Base-by-base conservation (phyloP, 2,888 invertebrate genomes). In the Glomeris marginata region DNA sequence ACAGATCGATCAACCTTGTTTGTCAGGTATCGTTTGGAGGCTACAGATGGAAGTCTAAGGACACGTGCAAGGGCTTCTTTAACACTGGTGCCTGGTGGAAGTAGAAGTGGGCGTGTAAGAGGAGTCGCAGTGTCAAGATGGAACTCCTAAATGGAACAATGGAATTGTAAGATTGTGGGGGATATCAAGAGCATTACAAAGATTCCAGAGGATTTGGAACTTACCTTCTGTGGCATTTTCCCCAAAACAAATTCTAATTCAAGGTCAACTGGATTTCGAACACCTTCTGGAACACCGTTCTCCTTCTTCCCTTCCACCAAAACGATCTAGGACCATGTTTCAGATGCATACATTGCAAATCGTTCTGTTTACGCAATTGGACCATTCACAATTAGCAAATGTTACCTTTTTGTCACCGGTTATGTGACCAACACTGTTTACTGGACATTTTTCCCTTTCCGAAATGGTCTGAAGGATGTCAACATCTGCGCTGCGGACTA, bases 1-100 rank as follows among this genome's bases (percentile, higher is more conserved):
- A 97, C 95, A 64, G 92, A 94, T 40, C 95, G 77, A 66, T 87
- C 86, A 15, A 94, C 94, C 75, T 95, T 95, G 63, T 85, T 95
- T 0, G 92, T 95, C 40, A 95, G 74, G 64, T 87, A 95, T 58
- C 95, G 75, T 67, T 98, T 98, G 66, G 94, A 92, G 43, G 83
- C 86, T 4, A 98, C 94, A 1, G 90, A 78, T 1, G 95, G 87
- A 20, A 95, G 74, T 2, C 69, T 60, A 8, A 53, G 40, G n/a
- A 53, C 53, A 28, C 41, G 28, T 28, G 4, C 28, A 28, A 28
- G 28, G 28, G 28, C 28, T 8, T 28, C 28, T 5, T 5, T 8
- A 8, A 28, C 28, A 28, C 28, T 28, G 4, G 28, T 28, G 3
- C 28, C 28, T 3, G 28, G 28, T 28, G 28, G 28, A 28, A 28